Evolutionary conservation across 2,888 invertebrate species (phyloP).

Genomic region (Steinernema scapterisci): DNA sequence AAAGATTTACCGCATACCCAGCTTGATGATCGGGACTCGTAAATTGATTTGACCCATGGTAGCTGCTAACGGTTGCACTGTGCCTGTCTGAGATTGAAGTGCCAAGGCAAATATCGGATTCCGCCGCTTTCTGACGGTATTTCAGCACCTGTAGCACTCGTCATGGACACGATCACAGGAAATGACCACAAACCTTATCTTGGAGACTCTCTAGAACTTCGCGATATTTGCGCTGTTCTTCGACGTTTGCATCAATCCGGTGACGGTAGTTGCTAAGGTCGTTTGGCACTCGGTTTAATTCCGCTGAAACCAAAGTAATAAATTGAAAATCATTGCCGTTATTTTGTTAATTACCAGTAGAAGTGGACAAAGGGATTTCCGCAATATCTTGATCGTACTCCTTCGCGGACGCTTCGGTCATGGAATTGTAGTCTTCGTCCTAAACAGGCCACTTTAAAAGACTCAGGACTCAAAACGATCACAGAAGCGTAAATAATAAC

Average conservation of each 20-base stretch:
- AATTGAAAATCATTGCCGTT: not conserved
- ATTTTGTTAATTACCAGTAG: not conserved
- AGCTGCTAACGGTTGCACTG: constrained; percentile 1
- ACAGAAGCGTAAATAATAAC: not conserved
- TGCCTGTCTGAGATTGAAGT: constrained; percentile 18
- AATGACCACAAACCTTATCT: constrained; percentile 29
- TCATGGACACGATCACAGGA: not conserved
- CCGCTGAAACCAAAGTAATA: not conserved
- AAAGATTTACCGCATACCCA: not conserved
- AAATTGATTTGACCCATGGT: constrained; percentile 19
- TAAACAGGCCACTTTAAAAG: not conserved
- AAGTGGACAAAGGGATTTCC: not conserved
- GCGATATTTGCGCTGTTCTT: constrained; percentile 40
- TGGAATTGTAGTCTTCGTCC: constrained; percentile 23
- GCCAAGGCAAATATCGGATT: constrained; percentile 19
- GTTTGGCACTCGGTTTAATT: constrained; percentile 37
- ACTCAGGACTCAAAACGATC: not conserved
- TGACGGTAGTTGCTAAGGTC: constrained; percentile 41
- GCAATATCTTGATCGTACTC: constrained; percentile 6
- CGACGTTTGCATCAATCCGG: constrained; percentile 38
- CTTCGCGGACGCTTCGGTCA: constrained; percentile 18
- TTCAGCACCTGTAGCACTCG: constrained; percentile 4
- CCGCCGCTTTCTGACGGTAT: constrained; percentile 35
- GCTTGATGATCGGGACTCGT: constrained; percentile 22
- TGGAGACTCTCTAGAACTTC: constrained; percentile 39